phyloP scores from a whole-genome alignment of 1,140 invertebrate genomes.

The Coboldia fuscipes region DNA sequence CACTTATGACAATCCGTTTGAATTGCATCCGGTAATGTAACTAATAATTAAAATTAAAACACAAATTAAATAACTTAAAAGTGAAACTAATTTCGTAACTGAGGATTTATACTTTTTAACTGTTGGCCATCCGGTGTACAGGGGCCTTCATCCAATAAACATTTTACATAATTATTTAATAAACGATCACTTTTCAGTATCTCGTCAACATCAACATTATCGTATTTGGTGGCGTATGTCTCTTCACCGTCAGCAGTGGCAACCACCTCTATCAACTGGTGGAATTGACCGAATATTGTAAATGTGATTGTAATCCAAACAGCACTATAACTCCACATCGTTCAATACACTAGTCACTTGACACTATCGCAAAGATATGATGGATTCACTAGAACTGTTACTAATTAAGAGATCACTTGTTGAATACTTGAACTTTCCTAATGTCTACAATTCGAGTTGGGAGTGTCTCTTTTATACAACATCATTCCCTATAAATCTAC shows the following conservation, averaged over 20 bases:
- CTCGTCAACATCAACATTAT: constrained; percentile 42
- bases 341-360: not conserved
- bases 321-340: not conserved
- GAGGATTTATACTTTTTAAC: constrained; percentile 26
- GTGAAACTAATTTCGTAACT: not conserved
- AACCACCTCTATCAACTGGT: too few species aligned
- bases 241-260: constrained; percentile 6
- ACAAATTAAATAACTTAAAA: not conserved
- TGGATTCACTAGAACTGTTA: not conserved
- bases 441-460: too few species aligned
- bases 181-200: constrained; percentile 42
- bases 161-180: constrained; percentile 39
- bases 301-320: not conserved
- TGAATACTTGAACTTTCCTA: too few species aligned
- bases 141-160: constrained; percentile 35
- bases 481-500: too few species aligned
- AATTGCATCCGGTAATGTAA: constrained; percentile 39
- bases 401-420: not conserved
- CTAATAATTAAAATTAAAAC: constrained; percentile 5
- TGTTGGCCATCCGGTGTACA: constrained; percentile 47
- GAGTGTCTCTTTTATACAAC: too few species aligned
- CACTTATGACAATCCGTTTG: constrained; percentile 36
- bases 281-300: too few species aligned
- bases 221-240: constrained; percentile 46
- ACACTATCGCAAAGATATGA: not conserved